Conservation (phyloP, 2,888 invertebrate species). For the Plebejus argus region DNA sequence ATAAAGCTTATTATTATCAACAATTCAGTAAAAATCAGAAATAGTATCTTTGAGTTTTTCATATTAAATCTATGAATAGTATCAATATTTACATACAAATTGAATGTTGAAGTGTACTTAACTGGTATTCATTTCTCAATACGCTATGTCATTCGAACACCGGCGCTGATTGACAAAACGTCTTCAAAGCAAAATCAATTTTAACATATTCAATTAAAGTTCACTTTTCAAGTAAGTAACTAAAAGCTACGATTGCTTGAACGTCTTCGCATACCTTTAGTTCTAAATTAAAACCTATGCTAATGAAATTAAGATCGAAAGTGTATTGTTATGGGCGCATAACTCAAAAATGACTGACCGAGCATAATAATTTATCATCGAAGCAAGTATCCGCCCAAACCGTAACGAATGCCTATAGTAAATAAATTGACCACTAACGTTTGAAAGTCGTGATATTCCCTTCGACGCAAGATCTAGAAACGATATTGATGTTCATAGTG, state of each 20-base stretch:
- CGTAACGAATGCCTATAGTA: constrained; percentile 77
- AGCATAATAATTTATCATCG: constrained; percentile 75
- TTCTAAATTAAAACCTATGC: constrained; percentile 19
- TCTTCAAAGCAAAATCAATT: constrained; percentile 50
- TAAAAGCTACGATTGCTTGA: constrained; percentile 32
- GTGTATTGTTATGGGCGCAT: background rate
- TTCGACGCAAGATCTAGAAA: constrained; percentile 13
- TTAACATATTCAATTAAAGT: constrained; percentile 50
- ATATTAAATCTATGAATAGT: no score
- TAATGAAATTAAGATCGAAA: constrained; percentile 25
- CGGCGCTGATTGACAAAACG: constrained; percentile 47
- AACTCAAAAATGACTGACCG: constrained; percentile 59
- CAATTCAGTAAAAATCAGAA: constrained; percentile 32
- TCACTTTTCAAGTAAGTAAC: constrained; percentile 51
- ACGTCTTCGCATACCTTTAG: constrained; percentile 36
- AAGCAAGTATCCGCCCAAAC: constrained; percentile 76
- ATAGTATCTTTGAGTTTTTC: no score
- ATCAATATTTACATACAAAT: constrained; percentile 63
- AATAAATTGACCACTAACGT: constrained; percentile 78
- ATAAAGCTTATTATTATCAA: constrained; percentile 1
- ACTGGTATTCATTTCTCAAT: constrained; percentile 75
- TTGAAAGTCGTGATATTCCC: constrained; percentile 55
- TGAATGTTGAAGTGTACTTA: constrained; percentile 72
- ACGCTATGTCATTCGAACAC: constrained; percentile 69
- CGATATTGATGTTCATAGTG: background rate